Evolutionary conservation across 2,113 vertebrate species (phyloP).

Genomic region (Sitta europaea): DNA sequence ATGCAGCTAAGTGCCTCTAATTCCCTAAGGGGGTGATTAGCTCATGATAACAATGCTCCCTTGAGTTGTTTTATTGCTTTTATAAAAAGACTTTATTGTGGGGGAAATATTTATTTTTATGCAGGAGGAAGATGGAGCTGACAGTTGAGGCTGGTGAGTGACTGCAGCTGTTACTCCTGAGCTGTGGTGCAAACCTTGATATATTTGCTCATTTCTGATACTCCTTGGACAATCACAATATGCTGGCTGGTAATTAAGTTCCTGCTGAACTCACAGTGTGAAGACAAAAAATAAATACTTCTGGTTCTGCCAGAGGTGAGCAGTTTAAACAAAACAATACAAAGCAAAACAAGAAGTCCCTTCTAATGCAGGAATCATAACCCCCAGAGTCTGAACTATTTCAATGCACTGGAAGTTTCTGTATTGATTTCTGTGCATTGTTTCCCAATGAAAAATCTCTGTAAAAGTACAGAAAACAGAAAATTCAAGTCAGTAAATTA

Average conservation of each 20-base stretch:
- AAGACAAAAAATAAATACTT: constrained; percentile 50
- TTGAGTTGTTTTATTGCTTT: constrained; percentile 76
- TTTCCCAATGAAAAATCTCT: background rate
- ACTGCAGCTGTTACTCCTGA: constrained; percentile 62
- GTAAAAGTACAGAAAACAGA: background rate
- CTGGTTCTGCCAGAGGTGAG: constrained; percentile 46
- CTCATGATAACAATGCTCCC: constrained; percentile 74
- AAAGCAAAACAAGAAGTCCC: background rate
- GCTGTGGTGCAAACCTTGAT: constrained; percentile 4
- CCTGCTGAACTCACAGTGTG: constrained; percentile 5
- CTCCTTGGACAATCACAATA: constrained; percentile 29
- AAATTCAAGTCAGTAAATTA: background rate
- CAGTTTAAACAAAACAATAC: constrained; percentile 20
- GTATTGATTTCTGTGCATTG: background rate
- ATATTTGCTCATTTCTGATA: constrained; percentile 51
- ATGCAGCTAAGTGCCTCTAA: constrained; percentile 71
- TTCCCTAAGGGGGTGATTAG: constrained; percentile 78
- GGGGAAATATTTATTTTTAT: constrained; percentile 77
- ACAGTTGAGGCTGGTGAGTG: constrained; percentile 69
- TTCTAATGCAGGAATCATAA: background rate
- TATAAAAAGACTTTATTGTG: constrained; percentile 75
- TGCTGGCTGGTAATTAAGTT: constrained; percentile 34
- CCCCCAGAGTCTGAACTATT: background rate
- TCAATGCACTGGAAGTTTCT: background rate
- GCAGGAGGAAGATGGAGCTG: constrained; percentile 66